These are phyloP conservation scores for Eumeta japonica DNA, from an alignment of 1,140 invertebrate species.

Conservation along the genomic window DNA sequence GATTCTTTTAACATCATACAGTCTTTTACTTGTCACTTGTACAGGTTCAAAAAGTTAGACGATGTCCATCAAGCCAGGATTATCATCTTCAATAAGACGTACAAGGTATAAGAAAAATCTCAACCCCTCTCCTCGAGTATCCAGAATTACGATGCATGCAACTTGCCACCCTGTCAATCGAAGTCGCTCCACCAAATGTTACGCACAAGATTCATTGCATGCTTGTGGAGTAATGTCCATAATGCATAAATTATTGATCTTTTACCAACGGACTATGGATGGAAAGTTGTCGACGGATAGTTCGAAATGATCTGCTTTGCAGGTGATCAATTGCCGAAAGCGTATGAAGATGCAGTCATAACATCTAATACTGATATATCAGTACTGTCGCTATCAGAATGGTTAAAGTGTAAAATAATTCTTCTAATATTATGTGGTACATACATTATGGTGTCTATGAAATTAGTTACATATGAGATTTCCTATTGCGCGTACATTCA, in stretches of 20 bases:
- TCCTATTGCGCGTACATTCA: too few relatives aligned
- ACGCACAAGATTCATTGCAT: conserved; percentile 19
- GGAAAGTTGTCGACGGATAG: conserved; percentile 19
- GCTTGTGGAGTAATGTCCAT: conserved; percentile 18
- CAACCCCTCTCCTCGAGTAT: conserved; percentile 4
- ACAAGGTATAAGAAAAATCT: conserved; percentile 1
- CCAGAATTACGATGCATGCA: conserved; percentile 14
- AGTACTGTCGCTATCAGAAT: conserved; percentile 3
- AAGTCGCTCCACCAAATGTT: conserved; percentile 19
- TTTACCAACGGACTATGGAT: conserved; percentile 17
- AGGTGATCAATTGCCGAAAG: conserved; percentile 23
- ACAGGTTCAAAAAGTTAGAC: conserved; percentile 1
- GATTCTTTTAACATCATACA: conserved; percentile 2
- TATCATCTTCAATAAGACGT: conserved; percentile 4
- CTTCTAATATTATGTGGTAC: too few relatives aligned
- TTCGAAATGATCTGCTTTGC: conserved; percentile 23
- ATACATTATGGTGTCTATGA: too few relatives aligned
- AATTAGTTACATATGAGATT: too few relatives aligned
- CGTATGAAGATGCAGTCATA: conserved; percentile 21
- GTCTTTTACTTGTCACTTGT: conserved; percentile 2
- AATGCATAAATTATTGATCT: conserved; percentile 13
- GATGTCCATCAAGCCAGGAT: neutral
- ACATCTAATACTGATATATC: conserved; percentile 3
- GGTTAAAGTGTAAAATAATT: conserved; percentile 6
- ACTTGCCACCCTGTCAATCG: conserved; percentile 20